These are phyloP conservation scores for Enteromius thamalakanensis DNA, from an alignment of 2,797 vertebrate species.

Conservation along the genomic window DNA sequence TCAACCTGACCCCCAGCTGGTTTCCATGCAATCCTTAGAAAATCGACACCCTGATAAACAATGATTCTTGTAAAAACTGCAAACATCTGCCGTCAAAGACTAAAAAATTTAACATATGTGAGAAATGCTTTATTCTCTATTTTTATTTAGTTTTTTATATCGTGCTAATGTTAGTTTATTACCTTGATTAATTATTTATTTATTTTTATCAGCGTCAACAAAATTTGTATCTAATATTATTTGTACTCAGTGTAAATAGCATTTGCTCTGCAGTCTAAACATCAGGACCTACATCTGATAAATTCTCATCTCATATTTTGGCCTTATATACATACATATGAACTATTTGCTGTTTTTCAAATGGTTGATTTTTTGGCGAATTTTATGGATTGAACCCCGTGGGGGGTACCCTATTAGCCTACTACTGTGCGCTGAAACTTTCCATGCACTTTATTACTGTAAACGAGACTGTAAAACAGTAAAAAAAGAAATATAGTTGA, in stretches of 20 bases:
- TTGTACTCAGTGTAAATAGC: background rate
- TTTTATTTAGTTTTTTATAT: background rate
- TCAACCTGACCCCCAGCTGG: background rate
- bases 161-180: background rate
- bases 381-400: no score
- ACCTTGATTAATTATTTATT: background rate
- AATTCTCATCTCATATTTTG: no score
- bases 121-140: background rate
- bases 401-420: no score
- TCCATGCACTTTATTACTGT: background rate
- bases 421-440: background rate
- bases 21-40: no score
- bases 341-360: background rate
- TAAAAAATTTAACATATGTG: background rate
- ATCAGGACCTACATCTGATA: no score
- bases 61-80: no score
- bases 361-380: no score
- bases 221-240: background rate
- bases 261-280: background rate
- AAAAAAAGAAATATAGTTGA: background rate
- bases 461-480: background rate
- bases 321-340: background rate
- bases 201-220: no score
- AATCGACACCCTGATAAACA: no score
- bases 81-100: background rate